A percentile compares a stretch with the other conserved stretches of the same genome.
phyloP scores from a whole-genome alignment of 2,113 vertebrate species.

The Paraplagusia blochii region DNA sequence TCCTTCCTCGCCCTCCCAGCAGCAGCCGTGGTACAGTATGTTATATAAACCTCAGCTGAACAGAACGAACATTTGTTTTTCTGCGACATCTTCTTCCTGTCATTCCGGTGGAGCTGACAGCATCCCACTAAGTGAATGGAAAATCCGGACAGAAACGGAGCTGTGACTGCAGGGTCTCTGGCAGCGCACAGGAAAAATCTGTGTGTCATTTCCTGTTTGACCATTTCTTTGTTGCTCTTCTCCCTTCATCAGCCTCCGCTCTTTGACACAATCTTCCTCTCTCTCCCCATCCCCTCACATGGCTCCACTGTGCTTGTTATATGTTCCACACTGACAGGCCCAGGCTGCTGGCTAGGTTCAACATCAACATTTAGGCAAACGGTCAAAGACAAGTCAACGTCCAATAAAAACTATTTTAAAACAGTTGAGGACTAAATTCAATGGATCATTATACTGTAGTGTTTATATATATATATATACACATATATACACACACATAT shows the following conservation, averaged over 20 bases:
- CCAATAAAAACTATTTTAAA: too few relatives aligned
- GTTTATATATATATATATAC: too few relatives aligned
- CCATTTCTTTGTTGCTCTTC: slow-evolving; percentile 13
- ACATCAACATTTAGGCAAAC: not conserved
- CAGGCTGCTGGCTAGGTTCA: slow-evolving; percentile 13
- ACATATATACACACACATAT: too few relatives aligned
- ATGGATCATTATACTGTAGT: too few relatives aligned
- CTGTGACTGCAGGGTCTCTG: slow-evolving; percentile 32
- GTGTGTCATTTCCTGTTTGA: slow-evolving; percentile 34
- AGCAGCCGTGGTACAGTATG: too few relatives aligned
- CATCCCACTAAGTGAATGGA: slow-evolving; percentile 16
- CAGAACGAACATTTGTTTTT: not conserved
- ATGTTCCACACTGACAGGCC: slow-evolving; percentile 10
- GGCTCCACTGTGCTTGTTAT: slow-evolving; percentile 3
- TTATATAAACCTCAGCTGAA: not conserved
- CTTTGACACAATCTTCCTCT: slow-evolving; percentile 5
- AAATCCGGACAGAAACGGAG: slow-evolving; percentile 20
- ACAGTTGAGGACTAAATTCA: too few relatives aligned
- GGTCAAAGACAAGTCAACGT: too few relatives aligned
- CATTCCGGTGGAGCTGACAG: slow-evolving; percentile 6
- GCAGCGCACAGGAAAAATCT: slow-evolving; percentile 30
- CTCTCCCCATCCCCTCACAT: not conserved
- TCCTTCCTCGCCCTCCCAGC: not conserved
- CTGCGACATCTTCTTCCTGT: slow-evolving; percentile 21
- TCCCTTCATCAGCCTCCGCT: not conserved